A percentile compares a stretch with the other conserved stretches of the same genome.
Conservation (phyloP, 2,888 invertebrate species). For the Brachycybe producta region DNA sequence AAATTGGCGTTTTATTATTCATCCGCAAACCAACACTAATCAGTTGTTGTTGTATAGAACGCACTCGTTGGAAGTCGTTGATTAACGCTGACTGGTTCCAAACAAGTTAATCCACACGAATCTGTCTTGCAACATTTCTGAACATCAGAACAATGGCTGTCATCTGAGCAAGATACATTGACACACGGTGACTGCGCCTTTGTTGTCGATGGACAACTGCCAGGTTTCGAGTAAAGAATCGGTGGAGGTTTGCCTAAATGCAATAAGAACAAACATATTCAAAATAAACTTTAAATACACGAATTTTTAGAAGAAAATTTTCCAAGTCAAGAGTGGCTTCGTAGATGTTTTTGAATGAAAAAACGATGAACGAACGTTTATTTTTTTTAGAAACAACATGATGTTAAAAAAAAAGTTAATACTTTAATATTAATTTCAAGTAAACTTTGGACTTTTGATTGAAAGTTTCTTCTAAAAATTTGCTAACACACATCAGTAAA, state of each 20-base stretch:
- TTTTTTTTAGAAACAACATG: no score
- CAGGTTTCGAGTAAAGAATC: slow-evolving; percentile 25
- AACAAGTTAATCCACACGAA: slow-evolving; percentile 26
- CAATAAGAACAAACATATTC: background rate
- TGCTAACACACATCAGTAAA: background rate
- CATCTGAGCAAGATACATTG: slow-evolving; percentile 25
- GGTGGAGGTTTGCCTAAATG: slow-evolving; percentile 17
- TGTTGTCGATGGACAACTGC: slow-evolving; percentile 28
- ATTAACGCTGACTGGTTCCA: slow-evolving; percentile 19
- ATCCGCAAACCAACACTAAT: background rate
- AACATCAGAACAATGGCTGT: slow-evolving; percentile 29
- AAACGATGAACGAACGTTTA: no score
- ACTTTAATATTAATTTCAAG: no score
- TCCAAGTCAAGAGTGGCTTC: no score
- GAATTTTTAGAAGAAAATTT: no score
- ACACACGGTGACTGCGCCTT: slow-evolving; percentile 22
- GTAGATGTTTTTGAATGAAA: no score
- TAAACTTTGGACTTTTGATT: background rate
- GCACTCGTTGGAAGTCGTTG: slow-evolving; percentile 21
- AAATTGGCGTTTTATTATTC: slow-evolving; percentile 3
- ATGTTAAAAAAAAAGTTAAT: no score
- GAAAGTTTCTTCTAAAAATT: no score
- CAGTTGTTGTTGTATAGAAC: background rate
- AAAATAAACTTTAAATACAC: no score
- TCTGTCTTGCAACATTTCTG: slow-evolving; percentile 25